Conservation (phyloP, 2,113 vertebrate genomes). For the Carlito syrichta region DNA sequence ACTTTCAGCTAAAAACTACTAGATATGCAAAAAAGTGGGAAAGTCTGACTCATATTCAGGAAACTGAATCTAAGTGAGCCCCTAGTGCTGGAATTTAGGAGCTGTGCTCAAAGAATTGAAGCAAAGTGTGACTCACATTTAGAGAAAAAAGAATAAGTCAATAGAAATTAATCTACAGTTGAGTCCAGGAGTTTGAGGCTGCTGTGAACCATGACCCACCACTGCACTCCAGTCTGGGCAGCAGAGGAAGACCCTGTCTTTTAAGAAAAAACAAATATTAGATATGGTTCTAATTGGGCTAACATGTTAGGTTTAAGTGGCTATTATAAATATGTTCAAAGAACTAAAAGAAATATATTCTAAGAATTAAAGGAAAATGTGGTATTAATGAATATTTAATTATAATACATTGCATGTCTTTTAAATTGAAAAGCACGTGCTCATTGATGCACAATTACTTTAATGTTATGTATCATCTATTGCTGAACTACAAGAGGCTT, state of each 20-base stretch:
- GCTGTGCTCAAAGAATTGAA: background rate
- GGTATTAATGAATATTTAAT: background rate
- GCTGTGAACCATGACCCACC: too few relatives aligned
- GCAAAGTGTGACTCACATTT: background rate
- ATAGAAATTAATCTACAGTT: too few relatives aligned
- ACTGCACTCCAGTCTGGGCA: too few relatives aligned
- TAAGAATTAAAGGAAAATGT: background rate
- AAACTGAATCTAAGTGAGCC: background rate
- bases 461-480: background rate
- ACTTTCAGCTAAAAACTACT: background rate
- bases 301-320: background rate
- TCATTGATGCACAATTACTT: background rate
- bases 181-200: too few relatives aligned
- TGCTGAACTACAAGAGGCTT: background rate
- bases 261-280: too few relatives aligned
- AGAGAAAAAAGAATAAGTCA: background rate
- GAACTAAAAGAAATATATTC: background rate
- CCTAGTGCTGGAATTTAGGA: background rate
- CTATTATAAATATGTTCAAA: background rate
- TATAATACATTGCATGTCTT: background rate
- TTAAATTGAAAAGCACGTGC: background rate
- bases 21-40: background rate
- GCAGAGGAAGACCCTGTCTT: too few relatives aligned
- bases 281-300: background rate
- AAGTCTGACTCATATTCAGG: background rate